Evolutionary conservation across 2,113 vertebrate species (phyloP).

Genomic region (Urocitellus parryii): DNA sequence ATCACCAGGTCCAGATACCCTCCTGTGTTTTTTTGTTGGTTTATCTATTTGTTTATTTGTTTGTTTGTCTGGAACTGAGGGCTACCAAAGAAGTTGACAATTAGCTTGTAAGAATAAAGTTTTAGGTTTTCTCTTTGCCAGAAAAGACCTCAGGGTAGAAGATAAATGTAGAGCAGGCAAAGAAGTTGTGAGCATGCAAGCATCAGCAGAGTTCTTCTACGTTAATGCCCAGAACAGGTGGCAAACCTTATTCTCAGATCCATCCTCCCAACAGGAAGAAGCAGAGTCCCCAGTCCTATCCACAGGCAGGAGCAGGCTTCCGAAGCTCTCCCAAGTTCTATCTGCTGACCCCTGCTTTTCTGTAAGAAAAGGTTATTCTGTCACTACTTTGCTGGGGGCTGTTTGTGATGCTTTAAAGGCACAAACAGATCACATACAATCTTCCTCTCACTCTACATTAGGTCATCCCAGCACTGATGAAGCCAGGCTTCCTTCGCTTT

Average conservation of each 20-base stretch:
- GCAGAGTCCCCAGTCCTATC: rapidly evolving
- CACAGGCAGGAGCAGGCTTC: background rate
- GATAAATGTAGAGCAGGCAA: background rate
- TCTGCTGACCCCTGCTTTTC: background rate
- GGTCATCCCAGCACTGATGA: background rate
- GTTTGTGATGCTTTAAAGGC: background rate
- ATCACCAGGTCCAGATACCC: no score
- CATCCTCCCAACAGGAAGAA: background rate
- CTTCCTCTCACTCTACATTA: background rate
- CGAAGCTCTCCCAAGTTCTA: background rate
- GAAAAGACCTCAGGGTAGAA: background rate
- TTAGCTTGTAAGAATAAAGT: background rate
- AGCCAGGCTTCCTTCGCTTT: background rate
- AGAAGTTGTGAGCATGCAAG: background rate
- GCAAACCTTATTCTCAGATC: background rate
- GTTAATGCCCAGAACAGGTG: background rate
- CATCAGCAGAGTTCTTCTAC: background rate
- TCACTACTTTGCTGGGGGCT: background rate
- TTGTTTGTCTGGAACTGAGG: background rate
- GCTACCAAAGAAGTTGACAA: background rate
- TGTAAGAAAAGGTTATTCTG: background rate
- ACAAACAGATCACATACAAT: background rate
- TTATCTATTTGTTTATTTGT: no score
- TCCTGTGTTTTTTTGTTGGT: no score
- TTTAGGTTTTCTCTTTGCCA: background rate